Percentiles rank a stretch among this genome's conserved stretches.
Conservation (phyloP, 2,797 vertebrate genomes). For the Adrianichthys oophorus region DNA sequence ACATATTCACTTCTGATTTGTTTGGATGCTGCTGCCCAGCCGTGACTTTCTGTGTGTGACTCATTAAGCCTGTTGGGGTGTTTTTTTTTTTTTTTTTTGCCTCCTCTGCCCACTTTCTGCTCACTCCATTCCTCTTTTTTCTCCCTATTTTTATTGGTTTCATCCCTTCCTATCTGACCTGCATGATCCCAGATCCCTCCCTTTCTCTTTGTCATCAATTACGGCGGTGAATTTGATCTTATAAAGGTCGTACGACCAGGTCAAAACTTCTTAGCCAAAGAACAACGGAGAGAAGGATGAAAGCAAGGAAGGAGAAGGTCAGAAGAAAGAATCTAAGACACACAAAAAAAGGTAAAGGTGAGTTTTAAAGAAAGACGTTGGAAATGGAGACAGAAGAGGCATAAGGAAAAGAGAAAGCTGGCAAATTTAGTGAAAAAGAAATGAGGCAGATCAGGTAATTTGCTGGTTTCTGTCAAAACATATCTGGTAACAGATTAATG, state of each 20-base stretch:
- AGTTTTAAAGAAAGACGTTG: constrained; percentile 4
- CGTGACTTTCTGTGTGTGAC: constrained; percentile 36
- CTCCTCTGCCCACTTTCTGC: constrained; percentile 19
- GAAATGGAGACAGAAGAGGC: constrained; percentile 14
- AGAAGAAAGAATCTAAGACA: constrained; percentile 10
- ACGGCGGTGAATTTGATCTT: constrained; percentile 69
- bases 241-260: constrained; percentile 65
- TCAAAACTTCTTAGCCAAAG: constrained; percentile 52
- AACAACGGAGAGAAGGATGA: constrained; percentile 22
- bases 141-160: constrained; percentile 15
- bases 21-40: constrained; percentile 24
- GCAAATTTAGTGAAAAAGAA: constrained; percentile 22
- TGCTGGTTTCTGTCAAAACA: constrained; percentile 59
- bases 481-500: constrained; percentile 56
- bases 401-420: constrained; percentile 2
- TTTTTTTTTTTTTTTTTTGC: constrained; percentile 38
- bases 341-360: constrained; percentile 5
- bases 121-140: constrained; percentile 5
- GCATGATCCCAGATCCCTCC: constrained; percentile 9
- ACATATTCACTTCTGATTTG: constrained; percentile 29
- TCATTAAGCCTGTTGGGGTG: constrained; percentile 40
- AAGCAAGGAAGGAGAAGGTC: constrained; percentile 27
- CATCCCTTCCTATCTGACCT: constrained; percentile 32
- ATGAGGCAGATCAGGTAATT: constrained; percentile 57
- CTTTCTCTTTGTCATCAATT: constrained; percentile 49